Percentiles rank a stretch among this genome's conserved stretches.
Conservation (phyloP, 2,797 vertebrate genomes). For the Pelodytes ibericus region DNA sequence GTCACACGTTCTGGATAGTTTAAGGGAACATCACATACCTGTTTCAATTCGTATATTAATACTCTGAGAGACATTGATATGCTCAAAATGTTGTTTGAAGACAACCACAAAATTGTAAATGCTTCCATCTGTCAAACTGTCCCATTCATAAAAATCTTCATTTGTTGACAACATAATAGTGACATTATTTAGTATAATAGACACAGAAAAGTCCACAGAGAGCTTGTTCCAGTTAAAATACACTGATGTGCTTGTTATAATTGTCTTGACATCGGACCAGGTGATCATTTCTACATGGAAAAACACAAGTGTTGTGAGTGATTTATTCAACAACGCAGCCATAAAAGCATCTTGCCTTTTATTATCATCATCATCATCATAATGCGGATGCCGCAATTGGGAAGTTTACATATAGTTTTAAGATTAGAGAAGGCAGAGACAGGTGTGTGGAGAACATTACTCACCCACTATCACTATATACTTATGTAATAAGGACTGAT, state of each 20-base stretch:
- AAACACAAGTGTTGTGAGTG: slow-evolving; percentile 25
- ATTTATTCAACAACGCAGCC: too few species aligned
- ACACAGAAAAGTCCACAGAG: slow-evolving; percentile 61
- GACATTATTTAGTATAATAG: slow-evolving; percentile 65
- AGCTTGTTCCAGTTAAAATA: slow-evolving; percentile 69
- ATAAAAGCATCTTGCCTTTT: too few species aligned
- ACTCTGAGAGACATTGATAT: slow-evolving; percentile 74
- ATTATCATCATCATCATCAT: too few species aligned
- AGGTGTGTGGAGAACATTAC: too few species aligned
- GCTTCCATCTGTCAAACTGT: slow-evolving; percentile 73
- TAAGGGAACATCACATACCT: slow-evolving; percentile 69
- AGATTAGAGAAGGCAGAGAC: too few species aligned
- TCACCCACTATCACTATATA: too few species aligned
- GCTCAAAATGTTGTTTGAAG: slow-evolving; percentile 69
- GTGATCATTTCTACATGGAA: slow-evolving; percentile 64
- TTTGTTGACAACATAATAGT: slow-evolving; percentile 60
- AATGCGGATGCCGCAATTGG: too few species aligned
- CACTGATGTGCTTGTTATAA: slow-evolving; percentile 70
- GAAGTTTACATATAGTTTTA: too few species aligned
- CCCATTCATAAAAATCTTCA: slow-evolving; percentile 67
- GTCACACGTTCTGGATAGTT: too few species aligned
- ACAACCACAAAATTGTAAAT: slow-evolving; percentile 71
- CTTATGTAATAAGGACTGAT: too few species aligned
- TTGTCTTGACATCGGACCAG: slow-evolving; percentile 61
- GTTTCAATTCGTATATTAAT: slow-evolving; percentile 77